Evolutionary conservation across 2,797 vertebrate genomes (phyloP), one percentile per base, ranked within the genome.

Genomic region (Rhinichthys osculus): DNA sequence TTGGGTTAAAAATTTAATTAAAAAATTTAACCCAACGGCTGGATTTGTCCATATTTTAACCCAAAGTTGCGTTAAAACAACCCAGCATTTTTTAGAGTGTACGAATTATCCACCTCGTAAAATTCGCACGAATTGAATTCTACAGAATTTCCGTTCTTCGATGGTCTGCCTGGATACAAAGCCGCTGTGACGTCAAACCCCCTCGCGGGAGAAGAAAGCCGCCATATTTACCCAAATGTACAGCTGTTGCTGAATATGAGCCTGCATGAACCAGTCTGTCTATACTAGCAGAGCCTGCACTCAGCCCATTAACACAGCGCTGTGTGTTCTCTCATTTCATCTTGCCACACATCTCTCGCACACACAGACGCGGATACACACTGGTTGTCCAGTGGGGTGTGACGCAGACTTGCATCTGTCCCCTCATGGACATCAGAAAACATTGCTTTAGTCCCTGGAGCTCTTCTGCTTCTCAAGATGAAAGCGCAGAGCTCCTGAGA

Each of bases 381-480:
- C 42, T 80, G 67, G 33, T 73, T 70, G 73, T 88, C 66, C 38
- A 66, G 62, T 78, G 82, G 52, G 78, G 78, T 76, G 64, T 73
- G 70, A 76, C 13, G 50, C 73, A 87, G 74, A 72, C 82, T 79
- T 72, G 52, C 82, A 81, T 85, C 74, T 78, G 69, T 70, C 81
- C 79, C 85, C 79, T 82, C 54, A 54, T 62, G 88, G 85, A 87
- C 78, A 83, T 85, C 83, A 87, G 82, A 85, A 85, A 85, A 76
- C 62, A 78, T 78, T 59, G 67, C 82, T 85, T 76, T 44, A 85
- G 71, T 79, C 85, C 84, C 83, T 42, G 44, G 85, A 87, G 88
- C 62, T 78, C 54, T 21, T 57, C 47, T 82, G 67, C 76, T 81
- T 87, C 79, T 87, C 59, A 73, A 82, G 85, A 86, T 89, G 83